Evolutionary conservation across 2,888 invertebrate genomes (phyloP), one percentile per base, ranked within the genome.

Genomic region (Stomorhina lunata): DNA sequence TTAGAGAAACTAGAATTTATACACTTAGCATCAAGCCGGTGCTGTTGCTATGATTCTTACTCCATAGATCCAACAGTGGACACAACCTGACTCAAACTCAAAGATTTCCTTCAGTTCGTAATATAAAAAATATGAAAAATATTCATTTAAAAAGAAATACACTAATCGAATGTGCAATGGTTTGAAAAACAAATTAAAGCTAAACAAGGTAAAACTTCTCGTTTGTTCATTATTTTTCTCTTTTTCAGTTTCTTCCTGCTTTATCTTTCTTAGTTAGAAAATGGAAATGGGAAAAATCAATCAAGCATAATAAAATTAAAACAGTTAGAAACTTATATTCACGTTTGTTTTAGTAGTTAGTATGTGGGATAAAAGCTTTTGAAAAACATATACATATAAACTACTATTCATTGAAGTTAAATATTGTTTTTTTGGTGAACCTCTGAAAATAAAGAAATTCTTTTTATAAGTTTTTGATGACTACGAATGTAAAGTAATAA

Each of bases 141-240:
- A 59, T 59, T 10, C 20, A 12, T 20, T 37, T n/a, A 61, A 25
- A 68, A 68, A 32, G 48, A 63, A 63, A 53, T 61, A 34, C 15
- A 40, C 61, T 66, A 66, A 76, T 66, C 32, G 57, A 66, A 76
- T 59, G 57, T 66, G 57, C 66, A 66, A 76, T 66, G 57, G 29
- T 29, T 43, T 66, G 66, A 50, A 59, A 76, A 59, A 5, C 27
- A 57, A 75, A 76, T 57, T 57, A 43, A 57, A 68, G 15, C 37
- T 53, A 55, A 65, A 65, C 55, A 65, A 55, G 43, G 63, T 65
- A 65, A 55, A 65, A 53, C 15, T 57, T 43, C 17, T 37, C 37
- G 15, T 68, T 68, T 15, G 15, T 40, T 37, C 10, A 53, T 53
- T 32, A 32, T 48, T 22, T 32, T 29, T 71, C n/a, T 40, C 4